Percentiles rank a stretch among this genome's conserved stretches.
These are phyloP conservation scores for Callinectes sapidus DNA, from an alignment of 2,888 invertebrate species.

Conservation along the genomic window DNA sequence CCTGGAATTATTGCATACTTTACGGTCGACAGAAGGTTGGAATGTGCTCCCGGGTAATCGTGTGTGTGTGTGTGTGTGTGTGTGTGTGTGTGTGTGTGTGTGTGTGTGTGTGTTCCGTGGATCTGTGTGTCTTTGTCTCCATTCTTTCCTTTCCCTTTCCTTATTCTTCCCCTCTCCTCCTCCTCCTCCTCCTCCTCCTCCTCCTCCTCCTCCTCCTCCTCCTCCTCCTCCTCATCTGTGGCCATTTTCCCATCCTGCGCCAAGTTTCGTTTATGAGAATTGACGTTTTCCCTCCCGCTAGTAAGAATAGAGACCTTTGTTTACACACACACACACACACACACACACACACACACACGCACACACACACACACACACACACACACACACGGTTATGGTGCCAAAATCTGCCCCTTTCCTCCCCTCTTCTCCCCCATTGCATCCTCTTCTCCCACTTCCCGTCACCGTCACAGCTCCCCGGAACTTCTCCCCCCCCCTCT, in stretches of 20 bases:
- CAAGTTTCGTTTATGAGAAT: slow-evolving; percentile 17
- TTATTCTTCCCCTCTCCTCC: background rate
- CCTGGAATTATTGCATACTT: slow-evolving; percentile 13
- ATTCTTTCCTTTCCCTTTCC: background rate
- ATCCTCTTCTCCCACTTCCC: background rate
- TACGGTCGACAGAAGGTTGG: background rate
- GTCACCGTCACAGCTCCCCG: background rate
- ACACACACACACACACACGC: slow-evolving; percentile 18
- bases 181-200: background rate
- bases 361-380: background rate
- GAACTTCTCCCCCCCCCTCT: background rate
- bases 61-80: too few relatives aligned
- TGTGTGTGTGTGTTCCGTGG: background rate
- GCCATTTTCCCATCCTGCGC: slow-evolving; percentile 1
- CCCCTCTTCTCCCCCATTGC: background rate
- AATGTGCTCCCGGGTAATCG: slow-evolving; percentile 2
- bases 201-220: background rate
- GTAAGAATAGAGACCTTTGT: background rate
- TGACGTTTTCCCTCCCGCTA: background rate
- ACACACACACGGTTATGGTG: background rate
- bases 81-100: background rate
- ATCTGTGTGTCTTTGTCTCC: background rate
- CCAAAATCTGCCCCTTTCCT: background rate
- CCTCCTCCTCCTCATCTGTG: background rate
- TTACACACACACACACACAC: background rate